phyloP scores from a whole-genome alignment of 1,140 invertebrate species.

The Cyphomyrmex costatus region DNA sequence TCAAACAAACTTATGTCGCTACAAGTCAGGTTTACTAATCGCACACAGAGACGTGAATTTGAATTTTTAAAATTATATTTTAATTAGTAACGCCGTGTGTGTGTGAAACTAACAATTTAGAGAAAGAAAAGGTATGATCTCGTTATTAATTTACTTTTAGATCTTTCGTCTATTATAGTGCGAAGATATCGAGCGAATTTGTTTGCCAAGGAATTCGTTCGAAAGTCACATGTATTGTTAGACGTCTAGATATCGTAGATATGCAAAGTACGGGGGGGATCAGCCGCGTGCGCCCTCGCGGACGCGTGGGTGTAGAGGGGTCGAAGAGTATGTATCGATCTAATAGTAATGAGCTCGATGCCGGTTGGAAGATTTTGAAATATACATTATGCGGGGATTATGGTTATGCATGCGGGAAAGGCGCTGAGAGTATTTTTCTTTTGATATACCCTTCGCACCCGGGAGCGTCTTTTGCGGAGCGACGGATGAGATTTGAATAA shows the following conservation, averaged over 20 bases:
- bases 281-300: conserved; percentile 19
- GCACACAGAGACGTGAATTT: background rate
- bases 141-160: background rate
- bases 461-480: conserved; percentile 65
- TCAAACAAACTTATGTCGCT: background rate
- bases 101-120: background rate
- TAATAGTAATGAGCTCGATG: conserved; percentile 80
- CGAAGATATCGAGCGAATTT: background rate
- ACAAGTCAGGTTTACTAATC: background rate
- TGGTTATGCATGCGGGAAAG: conserved; percentile 83
- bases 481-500: conserved; percentile 84
- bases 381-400: conserved; percentile 82
- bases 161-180: background rate
- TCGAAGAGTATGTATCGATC: conserved; percentile 73
- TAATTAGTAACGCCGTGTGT: background rate
- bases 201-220: background rate
- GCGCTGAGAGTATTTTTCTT: conserved; percentile 83
- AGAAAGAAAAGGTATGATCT: background rate
- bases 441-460: conserved; percentile 79
- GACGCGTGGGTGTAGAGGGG: background rate
- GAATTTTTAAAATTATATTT: background rate
- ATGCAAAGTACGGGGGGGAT: conserved; percentile 5
- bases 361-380: conserved; percentile 80
- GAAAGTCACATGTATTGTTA: background rate
- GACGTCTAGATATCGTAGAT: conserved; percentile 5